Evolutionary conservation across 2,888 invertebrate species (phyloP).

Genomic region (Tanypteryx hageni): DNA sequence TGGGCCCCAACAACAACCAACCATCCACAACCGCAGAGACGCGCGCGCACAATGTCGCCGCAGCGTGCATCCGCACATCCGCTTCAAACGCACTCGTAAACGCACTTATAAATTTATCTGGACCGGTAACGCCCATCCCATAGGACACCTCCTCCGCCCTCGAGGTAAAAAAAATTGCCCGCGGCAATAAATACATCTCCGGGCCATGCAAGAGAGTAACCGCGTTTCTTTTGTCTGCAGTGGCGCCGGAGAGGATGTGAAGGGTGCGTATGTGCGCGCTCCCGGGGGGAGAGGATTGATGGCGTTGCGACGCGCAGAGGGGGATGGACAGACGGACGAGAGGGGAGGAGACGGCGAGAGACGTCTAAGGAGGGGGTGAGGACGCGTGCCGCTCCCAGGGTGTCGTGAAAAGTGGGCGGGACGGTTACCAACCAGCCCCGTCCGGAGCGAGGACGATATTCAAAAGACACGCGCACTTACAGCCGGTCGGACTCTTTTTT

Average conservation of each 20-base stretch:
- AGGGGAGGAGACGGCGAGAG: background rate
- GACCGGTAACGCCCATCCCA: constrained; percentile 39
- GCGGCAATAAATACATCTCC: constrained; percentile 60
- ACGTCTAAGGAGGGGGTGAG: constrained; percentile 45
- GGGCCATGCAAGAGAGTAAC: constrained; percentile 55
- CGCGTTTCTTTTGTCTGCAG: constrained; percentile 60
- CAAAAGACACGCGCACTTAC: constrained; percentile 56
- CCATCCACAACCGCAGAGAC: background rate
- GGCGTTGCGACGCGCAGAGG: background rate
- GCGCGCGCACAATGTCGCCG: background rate
- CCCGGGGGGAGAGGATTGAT: constrained; percentile 9
- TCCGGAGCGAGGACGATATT: constrained; percentile 39
- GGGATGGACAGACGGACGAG: background rate
- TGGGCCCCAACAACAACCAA: constrained; percentile 19
- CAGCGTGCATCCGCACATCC: constrained; percentile 8
- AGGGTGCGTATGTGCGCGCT: background rate
- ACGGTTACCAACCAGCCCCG: constrained; percentile 26
- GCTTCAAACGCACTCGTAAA: constrained; percentile 51
- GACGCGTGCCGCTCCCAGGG: constrained; percentile 54
- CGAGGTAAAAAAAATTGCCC: constrained; percentile 39
- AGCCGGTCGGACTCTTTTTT: background rate
- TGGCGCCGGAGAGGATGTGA: constrained; percentile 52
- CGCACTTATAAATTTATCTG: constrained; percentile 59
- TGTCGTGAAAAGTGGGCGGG: constrained; percentile 60
- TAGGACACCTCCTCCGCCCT: constrained; percentile 3